Conservation (phyloP, 2,113 vertebrate genomes). For the Athene noctua region DNA sequence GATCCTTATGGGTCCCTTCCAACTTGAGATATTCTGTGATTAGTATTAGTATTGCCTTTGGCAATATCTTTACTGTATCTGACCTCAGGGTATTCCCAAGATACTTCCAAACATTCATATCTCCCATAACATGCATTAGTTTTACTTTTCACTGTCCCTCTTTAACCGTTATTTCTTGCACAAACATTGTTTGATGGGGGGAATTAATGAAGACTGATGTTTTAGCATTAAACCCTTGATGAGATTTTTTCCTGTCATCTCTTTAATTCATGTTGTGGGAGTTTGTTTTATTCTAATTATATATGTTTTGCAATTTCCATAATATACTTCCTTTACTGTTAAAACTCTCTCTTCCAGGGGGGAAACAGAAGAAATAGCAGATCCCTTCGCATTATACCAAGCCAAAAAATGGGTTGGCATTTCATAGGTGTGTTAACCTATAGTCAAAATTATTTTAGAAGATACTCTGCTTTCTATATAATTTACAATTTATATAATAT, state of each 20-base stretch:
- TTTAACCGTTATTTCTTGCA: not conserved
- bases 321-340: not conserved
- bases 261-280: not conserved
- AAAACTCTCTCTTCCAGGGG: not conserved
- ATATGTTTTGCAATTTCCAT: not conserved
- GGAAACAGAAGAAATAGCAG: not conserved
- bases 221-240: not conserved
- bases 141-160: not conserved
- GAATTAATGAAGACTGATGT: rapidly evolving
- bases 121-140: not conserved
- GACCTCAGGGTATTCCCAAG: not conserved
- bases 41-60: not conserved
- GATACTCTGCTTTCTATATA: not conserved
- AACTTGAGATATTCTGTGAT: not conserved
- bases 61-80: not conserved
- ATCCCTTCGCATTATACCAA: not conserved
- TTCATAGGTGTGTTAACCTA: not conserved
- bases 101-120: not conserved
- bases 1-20: not conserved
- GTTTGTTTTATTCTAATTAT: not conserved
- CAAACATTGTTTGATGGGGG: not conserved
- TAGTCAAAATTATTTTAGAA: not conserved
- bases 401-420: not conserved
- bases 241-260: not conserved
- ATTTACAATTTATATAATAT: not conserved